phyloP scores from a whole-genome alignment of 2,888 invertebrate genomes.

The Melanostoma mellinum region DNA sequence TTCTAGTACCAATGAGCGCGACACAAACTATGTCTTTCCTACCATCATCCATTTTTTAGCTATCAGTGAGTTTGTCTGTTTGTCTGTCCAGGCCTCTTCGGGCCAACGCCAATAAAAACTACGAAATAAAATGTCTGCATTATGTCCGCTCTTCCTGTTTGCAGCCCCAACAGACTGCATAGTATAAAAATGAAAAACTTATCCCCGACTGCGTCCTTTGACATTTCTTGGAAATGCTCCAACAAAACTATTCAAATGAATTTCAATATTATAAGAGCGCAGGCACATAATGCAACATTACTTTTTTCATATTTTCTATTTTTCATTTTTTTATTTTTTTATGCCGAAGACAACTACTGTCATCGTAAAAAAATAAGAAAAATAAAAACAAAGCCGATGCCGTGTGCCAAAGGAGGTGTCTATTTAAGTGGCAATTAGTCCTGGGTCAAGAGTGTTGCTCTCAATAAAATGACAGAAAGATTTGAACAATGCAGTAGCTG shows the following conservation, averaged over 20 bases:
- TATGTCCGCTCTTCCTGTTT: constrained; percentile 54
- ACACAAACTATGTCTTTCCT: constrained; percentile 56
- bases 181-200: constrained; percentile 67
- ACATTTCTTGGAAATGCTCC: constrained; percentile 66
- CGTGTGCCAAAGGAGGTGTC: constrained; percentile 68
- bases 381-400: constrained; percentile 20
- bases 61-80: constrained; percentile 10
- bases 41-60: constrained; percentile 12
- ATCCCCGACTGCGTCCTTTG: constrained; percentile 69
- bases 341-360: constrained; percentile 46
- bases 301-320: constrained; percentile 28
- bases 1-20: constrained; percentile 22
- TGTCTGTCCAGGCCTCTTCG: constrained; percentile 39
- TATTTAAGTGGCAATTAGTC: constrained; percentile 71
- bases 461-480: constrained; percentile 47
- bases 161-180: constrained; percentile 35
- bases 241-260: constrained; percentile 71
- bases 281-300: constrained; percentile 64
- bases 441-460: constrained; percentile 46
- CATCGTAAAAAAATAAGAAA: constrained; percentile 32
- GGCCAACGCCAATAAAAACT: constrained; percentile 65
- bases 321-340: constrained; percentile 12
- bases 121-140: constrained; percentile 71
- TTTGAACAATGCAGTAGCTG: constrained; percentile 8
- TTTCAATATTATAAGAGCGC: constrained; percentile 68